phyloP scores from a whole-genome alignment of 2,888 invertebrate species.

The Invenusta paracnida region DNA sequence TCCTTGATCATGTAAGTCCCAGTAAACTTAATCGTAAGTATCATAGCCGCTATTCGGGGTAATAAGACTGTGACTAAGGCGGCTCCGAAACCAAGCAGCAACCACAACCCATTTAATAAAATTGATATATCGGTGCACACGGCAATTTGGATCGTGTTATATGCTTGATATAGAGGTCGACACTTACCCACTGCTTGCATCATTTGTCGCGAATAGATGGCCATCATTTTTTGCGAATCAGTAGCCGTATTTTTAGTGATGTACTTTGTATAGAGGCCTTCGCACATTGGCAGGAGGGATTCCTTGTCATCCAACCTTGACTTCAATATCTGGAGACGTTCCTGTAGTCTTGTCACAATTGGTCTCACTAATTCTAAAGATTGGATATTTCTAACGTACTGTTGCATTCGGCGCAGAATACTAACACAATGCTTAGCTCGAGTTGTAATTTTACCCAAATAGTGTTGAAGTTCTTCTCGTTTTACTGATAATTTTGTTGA shows the following conservation, averaged over 20 bases:
- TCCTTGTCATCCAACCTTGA: not conserved
- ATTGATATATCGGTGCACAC: not conserved
- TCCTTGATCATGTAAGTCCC: too few relatives aligned
- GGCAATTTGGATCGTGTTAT: not conserved
- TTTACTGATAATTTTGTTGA: not conserved
- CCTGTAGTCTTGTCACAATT: not conserved
- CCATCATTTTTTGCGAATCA: not conserved
- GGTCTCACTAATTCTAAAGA: not conserved
- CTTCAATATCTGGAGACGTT: not conserved
- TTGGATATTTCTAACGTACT: not conserved
- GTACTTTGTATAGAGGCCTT: not conserved
- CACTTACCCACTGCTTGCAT: not conserved
- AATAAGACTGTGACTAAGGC: not conserved
- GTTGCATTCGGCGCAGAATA: not conserved
- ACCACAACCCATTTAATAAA: not conserved
- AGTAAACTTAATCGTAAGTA: too few relatives aligned
- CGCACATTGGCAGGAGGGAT: not conserved
- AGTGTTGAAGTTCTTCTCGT: not conserved
- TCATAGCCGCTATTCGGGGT: not conserved
- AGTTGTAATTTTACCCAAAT: not conserved
- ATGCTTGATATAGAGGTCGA: not conserved
- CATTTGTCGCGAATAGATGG: not conserved
- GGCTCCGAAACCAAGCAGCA: not conserved
- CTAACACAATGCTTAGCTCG: not conserved
- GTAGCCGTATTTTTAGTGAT: not conserved